Evolutionary conservation across 2,888 invertebrate genomes (phyloP).

Genomic region (Petrophora chlorosata): DNA sequence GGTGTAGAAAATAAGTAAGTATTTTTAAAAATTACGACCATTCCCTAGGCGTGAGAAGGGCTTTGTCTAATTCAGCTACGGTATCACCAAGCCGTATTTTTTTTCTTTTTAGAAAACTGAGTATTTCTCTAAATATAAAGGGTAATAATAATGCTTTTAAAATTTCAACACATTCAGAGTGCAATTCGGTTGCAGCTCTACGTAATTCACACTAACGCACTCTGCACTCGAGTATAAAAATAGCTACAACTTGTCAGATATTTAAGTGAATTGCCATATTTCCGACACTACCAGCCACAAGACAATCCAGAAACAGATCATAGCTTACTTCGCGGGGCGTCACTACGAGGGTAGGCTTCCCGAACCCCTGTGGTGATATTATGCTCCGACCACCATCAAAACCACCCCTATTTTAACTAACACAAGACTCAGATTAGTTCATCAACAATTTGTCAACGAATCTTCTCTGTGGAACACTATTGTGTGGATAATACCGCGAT

Average conservation of each 20-base stretch:
- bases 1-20: too few species aligned
- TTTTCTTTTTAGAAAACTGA: too few species aligned
- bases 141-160: too few species aligned
- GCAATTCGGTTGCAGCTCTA: too few species aligned
- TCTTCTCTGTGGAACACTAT: slow-evolving; percentile 80
- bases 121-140: too few species aligned
- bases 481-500: slow-evolving; percentile 80
- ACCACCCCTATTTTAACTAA: slow-evolving; percentile 45
- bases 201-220: too few species aligned
- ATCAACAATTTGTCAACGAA: slow-evolving; percentile 65
- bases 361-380: slow-evolving; percentile 77
- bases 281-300: slow-evolving; percentile 48
- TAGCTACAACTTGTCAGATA: background rate
- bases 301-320: slow-evolving; percentile 76
- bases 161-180: too few species aligned
- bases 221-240: background rate
- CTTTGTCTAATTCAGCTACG: too few species aligned
- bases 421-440: slow-evolving; percentile 49
- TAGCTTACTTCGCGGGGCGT: slow-evolving; percentile 82
- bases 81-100: too few species aligned
- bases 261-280: slow-evolving; percentile 5
- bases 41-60: too few species aligned
- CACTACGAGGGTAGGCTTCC: slow-evolving; percentile 77
- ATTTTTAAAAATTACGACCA: too few species aligned
- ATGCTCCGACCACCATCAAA: slow-evolving; percentile 47